Conservation (phyloP, 2,888 invertebrate genomes). For the Nomada hirtipes region DNA sequence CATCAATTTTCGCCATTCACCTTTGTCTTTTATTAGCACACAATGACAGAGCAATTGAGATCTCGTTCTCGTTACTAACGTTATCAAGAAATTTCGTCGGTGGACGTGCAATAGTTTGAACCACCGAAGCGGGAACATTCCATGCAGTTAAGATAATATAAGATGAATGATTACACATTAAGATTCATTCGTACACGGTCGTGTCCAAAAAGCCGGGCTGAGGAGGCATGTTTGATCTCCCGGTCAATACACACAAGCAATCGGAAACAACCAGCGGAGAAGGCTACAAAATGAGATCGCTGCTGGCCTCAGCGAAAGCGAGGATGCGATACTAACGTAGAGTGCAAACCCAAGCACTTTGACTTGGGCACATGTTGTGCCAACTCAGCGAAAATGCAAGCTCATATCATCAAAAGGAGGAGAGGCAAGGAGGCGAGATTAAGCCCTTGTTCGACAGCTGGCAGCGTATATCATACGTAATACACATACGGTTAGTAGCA, state of each 20-base stretch:
- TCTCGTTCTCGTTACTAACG: constrained; percentile 1
- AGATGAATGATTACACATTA: constrained; percentile 56
- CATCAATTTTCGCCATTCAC: background rate
- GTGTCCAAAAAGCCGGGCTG: constrained; percentile 19
- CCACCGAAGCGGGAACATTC: constrained; percentile 33
- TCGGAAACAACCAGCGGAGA: constrained; percentile 70
- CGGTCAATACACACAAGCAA: constrained; percentile 67
- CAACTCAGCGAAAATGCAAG: constrained; percentile 83
- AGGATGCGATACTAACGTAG: constrained; percentile 79
- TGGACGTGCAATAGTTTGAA: background rate
- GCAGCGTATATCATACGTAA: constrained; percentile 71
- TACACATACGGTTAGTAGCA: constrained; percentile 48
- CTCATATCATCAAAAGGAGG: constrained; percentile 76
- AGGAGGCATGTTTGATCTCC: constrained; percentile 50
- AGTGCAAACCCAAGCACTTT: constrained; percentile 82
- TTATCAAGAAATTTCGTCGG: constrained; percentile 29
- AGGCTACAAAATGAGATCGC: constrained; percentile 81
- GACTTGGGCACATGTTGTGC: constrained; percentile 83
- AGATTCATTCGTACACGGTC: constrained; percentile 32
- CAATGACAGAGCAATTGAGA: background rate
- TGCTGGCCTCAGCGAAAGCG: constrained; percentile 82
- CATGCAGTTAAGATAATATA: constrained; percentile 43
- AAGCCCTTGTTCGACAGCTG: constrained; percentile 77
- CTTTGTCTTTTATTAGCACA: background rate
- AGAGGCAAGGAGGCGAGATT: constrained; percentile 71